Conservation (phyloP, 2,888 invertebrate genomes). For the Patella ulyssiponensis region DNA sequence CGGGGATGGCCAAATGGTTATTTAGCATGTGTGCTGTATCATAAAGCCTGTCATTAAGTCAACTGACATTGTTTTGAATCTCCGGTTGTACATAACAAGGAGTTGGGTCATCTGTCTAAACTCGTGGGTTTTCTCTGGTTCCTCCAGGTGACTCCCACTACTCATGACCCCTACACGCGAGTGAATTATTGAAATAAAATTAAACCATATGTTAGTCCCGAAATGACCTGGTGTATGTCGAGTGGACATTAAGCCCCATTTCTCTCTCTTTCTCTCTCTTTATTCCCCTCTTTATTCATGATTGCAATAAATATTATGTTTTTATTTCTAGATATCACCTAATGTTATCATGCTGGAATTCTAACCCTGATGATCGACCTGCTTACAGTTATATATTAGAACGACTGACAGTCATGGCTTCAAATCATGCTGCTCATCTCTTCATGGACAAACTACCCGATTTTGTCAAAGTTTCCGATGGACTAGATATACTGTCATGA, state of each 20-base stretch:
- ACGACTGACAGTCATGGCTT: slow-evolving; percentile 49
- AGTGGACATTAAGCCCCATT: too few relatives aligned
- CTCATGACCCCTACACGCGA: neutral
- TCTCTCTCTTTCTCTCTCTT: too few relatives aligned
- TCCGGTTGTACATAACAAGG: too few relatives aligned
- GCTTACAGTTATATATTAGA: slow-evolving; percentile 56
- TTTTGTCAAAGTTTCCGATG: slow-evolving; percentile 43
- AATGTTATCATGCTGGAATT: slow-evolving; percentile 61
- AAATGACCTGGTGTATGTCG: too few relatives aligned
- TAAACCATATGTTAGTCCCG: too few relatives aligned
- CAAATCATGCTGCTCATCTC: slow-evolving; percentile 53
- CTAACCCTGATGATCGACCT: slow-evolving; percentile 57
- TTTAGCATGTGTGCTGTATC: neutral
- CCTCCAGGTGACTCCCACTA: neutral
- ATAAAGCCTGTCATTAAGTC: too few relatives aligned
- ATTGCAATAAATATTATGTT: neutral
- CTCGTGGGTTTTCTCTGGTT: too few relatives aligned
- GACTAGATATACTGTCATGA: slow-evolving; percentile 23
- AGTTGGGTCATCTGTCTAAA: too few relatives aligned
- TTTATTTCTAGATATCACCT: slow-evolving; percentile 51
- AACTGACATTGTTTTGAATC: too few relatives aligned
- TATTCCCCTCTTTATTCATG: too few relatives aligned
- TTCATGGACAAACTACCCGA: slow-evolving; percentile 57
- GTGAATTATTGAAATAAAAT: too few relatives aligned
- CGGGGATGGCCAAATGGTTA: too few relatives aligned